Percentiles rank a stretch among this genome's conserved stretches.
Evolutionary conservation across 2,797 vertebrate genomes (phyloP).

Genomic region (Rousettus madagascariensis): DNA sequence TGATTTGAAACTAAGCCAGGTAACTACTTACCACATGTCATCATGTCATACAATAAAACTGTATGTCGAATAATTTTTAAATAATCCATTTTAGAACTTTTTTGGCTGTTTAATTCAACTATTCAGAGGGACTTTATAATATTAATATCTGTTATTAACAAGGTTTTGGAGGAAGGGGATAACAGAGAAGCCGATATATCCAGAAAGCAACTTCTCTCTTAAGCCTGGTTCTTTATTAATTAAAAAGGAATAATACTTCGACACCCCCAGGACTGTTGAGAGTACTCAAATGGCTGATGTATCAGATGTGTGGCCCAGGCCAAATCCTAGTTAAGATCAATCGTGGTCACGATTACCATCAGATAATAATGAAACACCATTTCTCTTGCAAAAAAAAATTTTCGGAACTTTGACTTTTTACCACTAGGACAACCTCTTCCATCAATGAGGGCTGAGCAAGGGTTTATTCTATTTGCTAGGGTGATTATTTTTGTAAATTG

Average conservation of each 20-base stretch:
- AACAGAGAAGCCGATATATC: not conserved
- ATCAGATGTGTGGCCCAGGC: not conserved
- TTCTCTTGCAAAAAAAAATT: not conserved
- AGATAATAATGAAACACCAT: not conserved
- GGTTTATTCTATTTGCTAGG: not conserved
- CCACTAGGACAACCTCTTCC: not conserved
- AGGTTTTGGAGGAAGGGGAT: not conserved
- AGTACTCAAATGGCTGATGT: not conserved
- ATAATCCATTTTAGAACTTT: not conserved
- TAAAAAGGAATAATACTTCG: not conserved
- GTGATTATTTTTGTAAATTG: not conserved
- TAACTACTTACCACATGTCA: constrained; percentile 31
- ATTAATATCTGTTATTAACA: not conserved
- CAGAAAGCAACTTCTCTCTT: not conserved
- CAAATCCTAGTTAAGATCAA: not conserved
- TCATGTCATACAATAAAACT: not conserved
- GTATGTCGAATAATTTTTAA: not conserved
- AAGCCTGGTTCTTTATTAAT: constrained; percentile 6
- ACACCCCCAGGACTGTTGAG: not conserved
- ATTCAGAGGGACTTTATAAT: not conserved
- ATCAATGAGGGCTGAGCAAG: not conserved
- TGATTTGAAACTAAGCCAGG: constrained; percentile 1
- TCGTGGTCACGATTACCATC: not conserved
- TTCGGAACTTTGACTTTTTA: not conserved
- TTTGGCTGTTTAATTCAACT: not conserved